phyloP scores from a whole-genome alignment of 2,113 vertebrate genomes.

The Aix galericulata region DNA sequence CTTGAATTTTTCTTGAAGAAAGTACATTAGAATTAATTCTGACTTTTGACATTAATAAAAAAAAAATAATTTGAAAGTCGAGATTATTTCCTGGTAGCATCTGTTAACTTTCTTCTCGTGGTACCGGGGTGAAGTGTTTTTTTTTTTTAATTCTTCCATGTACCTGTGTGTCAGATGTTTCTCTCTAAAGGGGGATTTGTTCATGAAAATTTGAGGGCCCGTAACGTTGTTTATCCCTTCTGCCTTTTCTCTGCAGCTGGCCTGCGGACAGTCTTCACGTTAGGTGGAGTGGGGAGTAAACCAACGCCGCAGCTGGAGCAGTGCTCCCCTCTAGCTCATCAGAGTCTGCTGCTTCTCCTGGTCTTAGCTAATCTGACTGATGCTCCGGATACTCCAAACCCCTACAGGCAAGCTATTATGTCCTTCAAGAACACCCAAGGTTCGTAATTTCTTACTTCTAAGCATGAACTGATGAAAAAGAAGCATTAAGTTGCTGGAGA shows the following conservation, averaged over 20 bases:
- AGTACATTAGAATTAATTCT: neutral
- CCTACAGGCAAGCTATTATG: conserved; percentile 92
- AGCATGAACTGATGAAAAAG: neutral
- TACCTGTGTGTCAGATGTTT: neutral
- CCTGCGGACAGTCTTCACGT: conserved; percentile 93
- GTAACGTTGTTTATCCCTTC: neutral
- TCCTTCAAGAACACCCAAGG: conserved; percentile 98
- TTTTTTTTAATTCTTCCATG: neutral
- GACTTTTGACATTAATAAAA: neutral
- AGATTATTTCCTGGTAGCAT: neutral
- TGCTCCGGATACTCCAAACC: conserved; percentile 87
- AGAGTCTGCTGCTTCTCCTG: conserved; percentile 94
- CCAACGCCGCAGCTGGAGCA: conserved; percentile 78
- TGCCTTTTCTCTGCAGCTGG: conserved; percentile 81
- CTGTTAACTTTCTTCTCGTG: neutral
- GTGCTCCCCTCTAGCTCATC: conserved; percentile 92
- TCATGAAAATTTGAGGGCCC: neutral
- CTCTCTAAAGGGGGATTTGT: neutral
- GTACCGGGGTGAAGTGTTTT: neutral
- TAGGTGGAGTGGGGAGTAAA: conserved; percentile 89
- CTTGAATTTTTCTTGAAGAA: neutral
- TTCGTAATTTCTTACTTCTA: conserved; percentile 59
- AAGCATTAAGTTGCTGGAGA: neutral
- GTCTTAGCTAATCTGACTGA: conserved; percentile 93
- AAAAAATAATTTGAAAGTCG: neutral